Conservation (phyloP, 2,888 invertebrate genomes). For the Incurvaria masculella region DNA sequence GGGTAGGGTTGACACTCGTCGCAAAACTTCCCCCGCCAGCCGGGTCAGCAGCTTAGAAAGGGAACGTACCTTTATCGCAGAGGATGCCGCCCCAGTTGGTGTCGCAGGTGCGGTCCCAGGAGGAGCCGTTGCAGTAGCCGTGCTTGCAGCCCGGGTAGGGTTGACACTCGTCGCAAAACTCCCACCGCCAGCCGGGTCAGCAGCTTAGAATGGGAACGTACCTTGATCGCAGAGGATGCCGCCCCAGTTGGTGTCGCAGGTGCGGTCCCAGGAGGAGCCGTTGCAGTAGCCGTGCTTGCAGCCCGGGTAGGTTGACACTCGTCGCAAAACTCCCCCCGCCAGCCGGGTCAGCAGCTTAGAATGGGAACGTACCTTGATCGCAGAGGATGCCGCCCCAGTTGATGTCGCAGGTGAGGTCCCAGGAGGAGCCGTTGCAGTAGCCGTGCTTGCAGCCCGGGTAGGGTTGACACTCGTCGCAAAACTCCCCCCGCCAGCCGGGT, state of each 20-base stretch:
- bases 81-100: slow-evolving; percentile 92
- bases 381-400: slow-evolving; percentile 93
- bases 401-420: slow-evolving; percentile 87
- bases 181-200: slow-evolving; percentile 79
- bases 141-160: slow-evolving; percentile 87
- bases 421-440: slow-evolving; percentile 77
- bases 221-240: slow-evolving; percentile 13
- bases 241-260: slow-evolving; percentile 59
- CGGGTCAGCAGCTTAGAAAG: slow-evolving; percentile 75
- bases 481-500: slow-evolving; percentile 77
- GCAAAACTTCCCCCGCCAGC: slow-evolving; percentile 91
- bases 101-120: slow-evolving; percentile 87
- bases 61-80: slow-evolving; percentile 72
- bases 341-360: slow-evolving; percentile 75
- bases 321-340: slow-evolving; percentile 79
- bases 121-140: slow-evolving; percentile 78
- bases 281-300: slow-evolving; percentile 92
- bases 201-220: slow-evolving; percentile 55
- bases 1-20: slow-evolving; percentile 94
- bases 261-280: slow-evolving; percentile 83
- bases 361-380: slow-evolving; percentile 65
- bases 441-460: slow-evolving; percentile 90
- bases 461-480: slow-evolving; percentile 79
- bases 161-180: slow-evolving; percentile 78
- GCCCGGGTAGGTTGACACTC: slow-evolving; percentile 85